Percentiles rank a stretch among this genome's conserved stretches.
Evolutionary conservation across 2,797 vertebrate genomes (phyloP).

Genomic region (Halcyon chelicuti): DNA sequence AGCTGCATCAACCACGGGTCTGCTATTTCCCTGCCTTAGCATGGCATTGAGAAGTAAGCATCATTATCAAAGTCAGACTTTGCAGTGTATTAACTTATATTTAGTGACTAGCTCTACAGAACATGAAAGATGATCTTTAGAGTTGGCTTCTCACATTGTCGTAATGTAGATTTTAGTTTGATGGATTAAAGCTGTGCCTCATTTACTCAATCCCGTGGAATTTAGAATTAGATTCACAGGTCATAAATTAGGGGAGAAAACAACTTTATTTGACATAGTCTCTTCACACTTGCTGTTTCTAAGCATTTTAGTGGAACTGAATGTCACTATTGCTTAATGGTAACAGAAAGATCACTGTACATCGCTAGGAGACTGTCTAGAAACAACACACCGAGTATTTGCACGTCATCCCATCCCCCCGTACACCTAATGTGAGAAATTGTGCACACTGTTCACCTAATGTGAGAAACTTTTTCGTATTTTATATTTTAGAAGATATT

Average conservation of each 20-base stretch:
- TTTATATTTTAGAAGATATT: not conserved
- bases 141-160: not conserved
- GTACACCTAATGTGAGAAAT: not conserved
- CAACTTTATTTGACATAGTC: conserved; percentile 1
- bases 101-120: conserved; percentile 12
- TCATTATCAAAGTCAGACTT: not conserved
- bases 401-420: not conserved
- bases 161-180: conserved; percentile 26
- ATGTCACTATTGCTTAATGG: not conserved
- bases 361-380: not conserved
- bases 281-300: conserved; percentile 14
- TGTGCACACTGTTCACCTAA: not conserved
- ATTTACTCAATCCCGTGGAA: conserved; percentile 2
- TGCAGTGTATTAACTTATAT: not conserved
- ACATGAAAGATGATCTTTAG: conserved; percentile 12
- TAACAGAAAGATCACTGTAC: not conserved
- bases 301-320: not conserved
- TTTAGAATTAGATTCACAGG: conserved; percentile 10
- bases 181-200: conserved; percentile 46
- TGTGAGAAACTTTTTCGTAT: not conserved
- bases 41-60: not conserved
- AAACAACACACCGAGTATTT: not conserved
- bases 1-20: not conserved
- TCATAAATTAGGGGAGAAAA: conserved; percentile 37
- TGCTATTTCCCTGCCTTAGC: not conserved